These are phyloP conservation scores for Leucophenga montana DNA, from an alignment of 2,888 invertebrate species.

Conservation along the genomic window DNA sequence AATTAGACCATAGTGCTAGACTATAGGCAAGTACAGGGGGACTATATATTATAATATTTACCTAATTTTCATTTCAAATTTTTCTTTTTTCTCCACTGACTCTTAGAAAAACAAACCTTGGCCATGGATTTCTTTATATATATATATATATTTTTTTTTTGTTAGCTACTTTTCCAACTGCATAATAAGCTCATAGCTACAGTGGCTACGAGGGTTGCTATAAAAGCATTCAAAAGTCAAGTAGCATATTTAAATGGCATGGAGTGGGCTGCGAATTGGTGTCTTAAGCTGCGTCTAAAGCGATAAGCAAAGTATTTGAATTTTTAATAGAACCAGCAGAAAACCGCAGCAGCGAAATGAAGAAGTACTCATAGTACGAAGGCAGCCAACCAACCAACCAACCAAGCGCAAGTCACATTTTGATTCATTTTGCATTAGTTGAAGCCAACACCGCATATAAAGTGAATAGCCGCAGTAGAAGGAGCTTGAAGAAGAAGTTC, in stretches of 20 bases:
- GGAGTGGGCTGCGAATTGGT: slow-evolving; percentile 36
- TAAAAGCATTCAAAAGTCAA: slow-evolving; percentile 25
- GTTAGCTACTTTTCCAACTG: slow-evolving; percentile 42
- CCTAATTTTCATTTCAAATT: slow-evolving; percentile 66
- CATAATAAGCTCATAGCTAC: slow-evolving; percentile 60
- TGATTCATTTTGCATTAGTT: slow-evolving; percentile 53
- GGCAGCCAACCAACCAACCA: not conserved
- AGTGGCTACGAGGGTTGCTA: slow-evolving; percentile 43
- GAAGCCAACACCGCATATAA: slow-evolving; percentile 16
- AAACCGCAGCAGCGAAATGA: slow-evolving; percentile 38
- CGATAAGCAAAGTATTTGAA: slow-evolving; percentile 67
- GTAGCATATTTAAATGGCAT: slow-evolving; percentile 25
- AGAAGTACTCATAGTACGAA: not conserved
- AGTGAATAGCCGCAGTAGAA: too few relatives aligned
- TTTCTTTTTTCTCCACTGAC: slow-evolving; percentile 32
- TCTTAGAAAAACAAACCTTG: slow-evolving; percentile 51
- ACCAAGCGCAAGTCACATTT: slow-evolving; percentile 29
- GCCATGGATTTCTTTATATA: slow-evolving; percentile 40
- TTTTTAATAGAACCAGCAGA: slow-evolving; percentile 65
- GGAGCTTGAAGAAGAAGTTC: not conserved
- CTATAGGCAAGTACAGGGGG: slow-evolving; percentile 30
- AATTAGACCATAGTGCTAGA: not conserved
- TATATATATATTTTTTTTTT: not conserved
- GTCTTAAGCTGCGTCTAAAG: slow-evolving; percentile 60
- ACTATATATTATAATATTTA: slow-evolving; percentile 65